Evolutionary conservation across 1,140 invertebrate species (phyloP).

Genomic region (Drosophila lini): DNA sequence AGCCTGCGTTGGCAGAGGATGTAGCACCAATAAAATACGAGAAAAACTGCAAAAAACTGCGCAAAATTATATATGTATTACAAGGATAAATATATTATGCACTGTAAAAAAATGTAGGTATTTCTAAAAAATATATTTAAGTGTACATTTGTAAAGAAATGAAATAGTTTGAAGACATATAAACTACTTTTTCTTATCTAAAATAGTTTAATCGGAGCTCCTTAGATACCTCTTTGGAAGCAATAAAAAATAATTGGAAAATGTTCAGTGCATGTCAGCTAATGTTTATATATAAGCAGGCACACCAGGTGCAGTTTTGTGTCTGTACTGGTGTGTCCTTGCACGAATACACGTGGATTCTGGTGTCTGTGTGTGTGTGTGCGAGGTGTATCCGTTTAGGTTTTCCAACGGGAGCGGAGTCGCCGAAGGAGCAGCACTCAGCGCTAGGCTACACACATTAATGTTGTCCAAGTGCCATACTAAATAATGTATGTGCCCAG

Average conservation of each 20-base stretch:
- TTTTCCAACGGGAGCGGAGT: slow-evolving; percentile 26
- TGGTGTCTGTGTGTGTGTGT: slow-evolving; percentile 12
- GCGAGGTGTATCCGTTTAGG: slow-evolving; percentile 67
- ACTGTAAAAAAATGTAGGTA: neutral
- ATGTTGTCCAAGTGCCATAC: slow-evolving; percentile 79
- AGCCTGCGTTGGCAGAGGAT: slow-evolving; percentile 26
- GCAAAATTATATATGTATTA: slow-evolving; percentile 76
- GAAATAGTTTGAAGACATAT: neutral
- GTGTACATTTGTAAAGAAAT: neutral
- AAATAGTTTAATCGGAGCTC: neutral
- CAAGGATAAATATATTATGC: slow-evolving; percentile 65
- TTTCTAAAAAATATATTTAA: neutral
- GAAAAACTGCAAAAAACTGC: slow-evolving; percentile 50
- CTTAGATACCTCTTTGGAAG: no score
- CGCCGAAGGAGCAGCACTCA: slow-evolving; percentile 68
- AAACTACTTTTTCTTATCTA: no score
- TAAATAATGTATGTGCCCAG: slow-evolving; percentile 73
- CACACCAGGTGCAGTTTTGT: slow-evolving; percentile 67
- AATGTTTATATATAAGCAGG: slow-evolving; percentile 54
- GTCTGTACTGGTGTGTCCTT: slow-evolving; percentile 30
- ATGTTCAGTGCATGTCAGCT: slow-evolving; percentile 24
- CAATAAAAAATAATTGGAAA: neutral
- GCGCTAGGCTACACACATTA: slow-evolving; percentile 66
- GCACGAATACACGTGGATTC: slow-evolving; percentile 52
- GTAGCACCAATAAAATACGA: slow-evolving; percentile 63